Percentiles rank a stretch among this genome's conserved stretches.
phyloP scores from a whole-genome alignment of 2,113 vertebrate genomes.

The Herpetotheres cachinnans region DNA sequence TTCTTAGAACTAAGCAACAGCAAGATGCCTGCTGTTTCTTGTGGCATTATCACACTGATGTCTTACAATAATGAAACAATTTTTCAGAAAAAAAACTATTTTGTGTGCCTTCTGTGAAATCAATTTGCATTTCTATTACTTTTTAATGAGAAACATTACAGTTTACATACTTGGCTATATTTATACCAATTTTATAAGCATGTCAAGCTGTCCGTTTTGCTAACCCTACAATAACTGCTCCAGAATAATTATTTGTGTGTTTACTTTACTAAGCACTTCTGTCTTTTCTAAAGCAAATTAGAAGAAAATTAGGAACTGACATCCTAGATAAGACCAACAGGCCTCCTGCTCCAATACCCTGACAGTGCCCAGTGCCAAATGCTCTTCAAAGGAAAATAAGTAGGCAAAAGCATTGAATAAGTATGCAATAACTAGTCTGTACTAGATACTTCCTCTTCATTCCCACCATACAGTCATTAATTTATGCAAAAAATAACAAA shows the following conservation, averaged over 20 bases:
- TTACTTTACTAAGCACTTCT: neutral
- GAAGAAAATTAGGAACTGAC: neutral
- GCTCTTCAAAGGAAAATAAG: constrained; percentile 1
- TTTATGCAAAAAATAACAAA: neutral
- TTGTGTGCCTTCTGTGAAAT: constrained; percentile 25
- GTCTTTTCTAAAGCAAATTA: neutral
- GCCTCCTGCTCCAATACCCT: neutral
- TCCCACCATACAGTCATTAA: neutral
- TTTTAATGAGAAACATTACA: constrained; percentile 19
- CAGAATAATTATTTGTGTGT: neutral
- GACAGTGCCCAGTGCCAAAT: neutral
- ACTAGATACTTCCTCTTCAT: neutral
- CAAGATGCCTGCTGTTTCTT: neutral
- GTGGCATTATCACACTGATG: neutral
- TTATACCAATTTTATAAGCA: neutral
- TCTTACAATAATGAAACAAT: neutral
- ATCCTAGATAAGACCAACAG: neutral
- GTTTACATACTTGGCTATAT: neutral
- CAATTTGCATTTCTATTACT: constrained; percentile 23
- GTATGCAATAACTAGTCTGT: neutral
- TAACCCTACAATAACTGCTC: neutral
- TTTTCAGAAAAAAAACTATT: neutral
- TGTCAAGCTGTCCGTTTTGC: neutral
- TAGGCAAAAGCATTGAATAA: neutral
- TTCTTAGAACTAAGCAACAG: neutral